Base-by-base conservation (phyloP, 2,797 vertebrate genomes). In the Lacerta bilineata region DNA sequence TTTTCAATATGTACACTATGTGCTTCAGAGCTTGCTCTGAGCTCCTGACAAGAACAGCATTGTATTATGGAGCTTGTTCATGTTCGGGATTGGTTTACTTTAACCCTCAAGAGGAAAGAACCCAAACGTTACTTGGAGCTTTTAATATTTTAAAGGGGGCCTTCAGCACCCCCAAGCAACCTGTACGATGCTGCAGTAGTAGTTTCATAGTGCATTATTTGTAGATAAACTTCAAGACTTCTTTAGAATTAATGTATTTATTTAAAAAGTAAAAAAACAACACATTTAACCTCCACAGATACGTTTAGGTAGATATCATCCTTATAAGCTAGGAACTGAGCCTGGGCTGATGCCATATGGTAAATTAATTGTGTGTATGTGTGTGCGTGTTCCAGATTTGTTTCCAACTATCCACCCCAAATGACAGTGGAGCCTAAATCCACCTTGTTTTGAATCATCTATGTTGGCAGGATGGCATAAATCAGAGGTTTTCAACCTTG, bases 1-100 rank as follows among this genome's bases (percentile, higher is more conserved):
- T 96, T 98, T 97, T 96, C 97, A 97, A 95, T 97, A 97, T 92
- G 76, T 95, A 92, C 96, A 96, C 97, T 93, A 95, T 94, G 92
- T 95, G 95, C 96, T 81, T 87, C 77, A 80, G 94, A 95, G 95
- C 96, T 94, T 93, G 93, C 94, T 93, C 94, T 55, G 92, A 95
- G 92, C 90, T 90, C 88, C 18, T 88, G 94, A 97, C 97, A 97
- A 97, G 96, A 95, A 93, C 93, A 4, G 92, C 96, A 94, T 97
- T 97, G 96, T 97, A 78, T 90, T 94, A 5, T 68, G 85, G 72
- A 88, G 83, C 86, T 93, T 91, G 83, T 80, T 91, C 85, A 36
- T 0, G 20, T 90, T 85, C 80, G 72, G 77, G 18, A 55, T 84
- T 93, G 93, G 91, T 92, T 95, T 95, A 87, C 85, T 92, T 55